Evolutionary conservation across 2,113 vertebrate genomes (phyloP).

Genomic region (Centropus bengalensis): DNA sequence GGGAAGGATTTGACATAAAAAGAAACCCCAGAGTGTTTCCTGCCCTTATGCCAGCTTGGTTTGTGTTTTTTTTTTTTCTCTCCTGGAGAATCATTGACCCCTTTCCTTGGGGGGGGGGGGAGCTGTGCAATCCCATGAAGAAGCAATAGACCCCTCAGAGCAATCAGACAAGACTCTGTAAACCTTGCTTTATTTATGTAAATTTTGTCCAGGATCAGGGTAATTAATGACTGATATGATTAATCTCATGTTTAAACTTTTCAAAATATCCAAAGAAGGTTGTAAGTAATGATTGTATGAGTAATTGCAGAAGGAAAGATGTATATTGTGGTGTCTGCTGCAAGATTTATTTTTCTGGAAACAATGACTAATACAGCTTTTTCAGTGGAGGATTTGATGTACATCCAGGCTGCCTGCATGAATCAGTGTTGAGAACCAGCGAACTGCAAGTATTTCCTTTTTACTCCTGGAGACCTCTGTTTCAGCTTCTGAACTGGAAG

Average conservation of each 20-base stretch:
- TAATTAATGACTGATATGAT: background rate
- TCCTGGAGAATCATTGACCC: background rate
- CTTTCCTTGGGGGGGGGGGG: background rate
- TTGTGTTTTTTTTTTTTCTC: background rate
- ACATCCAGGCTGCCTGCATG: background rate
- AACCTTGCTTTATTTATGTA: background rate
- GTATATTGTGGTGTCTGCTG: constrained; percentile 18
- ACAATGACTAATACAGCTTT: constrained; percentile 8
- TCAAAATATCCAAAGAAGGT: background rate
- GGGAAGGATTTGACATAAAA: background rate
- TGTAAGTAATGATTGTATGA: background rate
- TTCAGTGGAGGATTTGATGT: background rate
- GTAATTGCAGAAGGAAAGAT: background rate
- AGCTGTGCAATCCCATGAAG: background rate
- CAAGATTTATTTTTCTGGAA: constrained; percentile 18
- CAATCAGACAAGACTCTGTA: background rate
- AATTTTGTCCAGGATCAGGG: background rate
- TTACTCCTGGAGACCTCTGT: background rate
- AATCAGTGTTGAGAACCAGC: constrained; percentile 7
- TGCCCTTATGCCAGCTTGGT: background rate
- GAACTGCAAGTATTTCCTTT: background rate
- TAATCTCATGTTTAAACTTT: background rate
- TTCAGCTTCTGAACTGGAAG: background rate
- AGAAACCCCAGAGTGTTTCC: constrained; percentile 2
- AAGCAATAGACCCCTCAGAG: background rate